Conservation (phyloP, 2,888 invertebrate species). For the Ophioninae sp. region DNA sequence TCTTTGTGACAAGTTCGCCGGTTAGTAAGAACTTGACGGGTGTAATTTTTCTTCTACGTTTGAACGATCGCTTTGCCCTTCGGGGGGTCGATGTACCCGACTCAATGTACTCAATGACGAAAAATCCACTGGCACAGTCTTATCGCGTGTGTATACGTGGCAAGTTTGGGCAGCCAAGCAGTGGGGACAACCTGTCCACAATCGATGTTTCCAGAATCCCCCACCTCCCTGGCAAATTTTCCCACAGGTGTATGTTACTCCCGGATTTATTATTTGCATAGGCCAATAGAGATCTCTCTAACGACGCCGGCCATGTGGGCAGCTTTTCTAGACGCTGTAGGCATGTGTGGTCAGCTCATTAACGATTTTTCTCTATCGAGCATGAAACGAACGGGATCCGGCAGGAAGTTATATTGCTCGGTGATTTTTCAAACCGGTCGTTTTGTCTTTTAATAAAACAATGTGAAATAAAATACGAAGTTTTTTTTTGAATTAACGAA, state of each 20-base stretch:
- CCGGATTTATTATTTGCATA: conserved; percentile 72
- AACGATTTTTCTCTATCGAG: conserved; percentile 17
- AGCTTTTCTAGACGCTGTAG: conserved; percentile 19
- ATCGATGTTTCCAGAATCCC: conserved; percentile 63
- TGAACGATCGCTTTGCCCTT: conserved; percentile 23
- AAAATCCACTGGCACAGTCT: conserved; percentile 32
- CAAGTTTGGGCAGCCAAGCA: conserved; percentile 7
- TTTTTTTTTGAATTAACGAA: no score
- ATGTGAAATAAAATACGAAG: no score
- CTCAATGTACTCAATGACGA: conserved; percentile 19
- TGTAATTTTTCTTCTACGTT: conserved; percentile 31
- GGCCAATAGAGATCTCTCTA: conserved; percentile 56
- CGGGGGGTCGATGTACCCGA: conserved; percentile 13
- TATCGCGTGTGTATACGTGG: conserved; percentile 4
- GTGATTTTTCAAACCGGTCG: not conserved
- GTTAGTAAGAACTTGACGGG: conserved; percentile 31
- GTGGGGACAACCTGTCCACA: conserved; percentile 56
- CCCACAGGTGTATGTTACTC: conserved; percentile 74
- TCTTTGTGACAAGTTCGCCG: conserved; percentile 9
- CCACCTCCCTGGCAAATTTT: conserved; percentile 67
- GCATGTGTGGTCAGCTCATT: conserved; percentile 18
- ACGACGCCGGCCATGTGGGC: conserved; percentile 47
- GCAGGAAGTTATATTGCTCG: not conserved
- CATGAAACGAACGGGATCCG: not conserved
- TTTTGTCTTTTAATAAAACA: not conserved